Conservation (phyloP, 2,888 invertebrate genomes). For the Baccha elongata region DNA sequence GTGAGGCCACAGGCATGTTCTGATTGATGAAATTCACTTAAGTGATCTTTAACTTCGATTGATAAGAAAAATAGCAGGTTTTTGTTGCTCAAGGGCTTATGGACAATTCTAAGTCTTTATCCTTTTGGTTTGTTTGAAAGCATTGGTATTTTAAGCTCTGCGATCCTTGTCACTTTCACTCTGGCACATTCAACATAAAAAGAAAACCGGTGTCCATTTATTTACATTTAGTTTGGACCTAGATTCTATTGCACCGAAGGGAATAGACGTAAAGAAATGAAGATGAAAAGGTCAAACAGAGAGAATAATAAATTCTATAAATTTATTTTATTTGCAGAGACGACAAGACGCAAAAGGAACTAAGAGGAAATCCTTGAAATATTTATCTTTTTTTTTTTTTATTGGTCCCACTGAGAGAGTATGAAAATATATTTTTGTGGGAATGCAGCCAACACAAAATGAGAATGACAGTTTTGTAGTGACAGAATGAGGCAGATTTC, state of each 20-base stretch:
- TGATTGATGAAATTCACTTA: constrained; percentile 72
- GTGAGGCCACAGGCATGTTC: constrained; percentile 19
- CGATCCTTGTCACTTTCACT: constrained; percentile 29
- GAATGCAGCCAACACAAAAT: constrained; percentile 39
- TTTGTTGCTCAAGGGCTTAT: constrained; percentile 18
- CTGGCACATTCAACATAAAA: neutral
- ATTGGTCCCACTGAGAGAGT: constrained; percentile 39
- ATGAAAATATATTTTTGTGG: constrained; percentile 21
- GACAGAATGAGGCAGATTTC: neutral
- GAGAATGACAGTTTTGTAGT: constrained; percentile 41
- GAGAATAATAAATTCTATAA: too few relatives aligned
- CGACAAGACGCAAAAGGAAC: too few relatives aligned
- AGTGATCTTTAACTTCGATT: constrained; percentile 61
- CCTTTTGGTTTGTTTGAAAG: too few relatives aligned
- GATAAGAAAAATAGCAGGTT: constrained; percentile 56
- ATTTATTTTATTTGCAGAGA: too few relatives aligned
- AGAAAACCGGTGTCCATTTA: constrained; percentile 5
- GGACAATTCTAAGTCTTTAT: constrained; percentile 1
- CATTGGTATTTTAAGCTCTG: constrained; percentile 15
- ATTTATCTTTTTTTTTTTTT: constrained; percentile 53
- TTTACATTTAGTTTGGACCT: constrained; percentile 6
- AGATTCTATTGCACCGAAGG: neutral
- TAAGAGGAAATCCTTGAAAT: constrained; percentile 47
- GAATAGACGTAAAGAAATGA: neutral
- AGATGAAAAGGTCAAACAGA: too few relatives aligned